Evolutionary conservation across 2,888 invertebrate species (phyloP).

Genomic region (Amiota mariae): DNA sequence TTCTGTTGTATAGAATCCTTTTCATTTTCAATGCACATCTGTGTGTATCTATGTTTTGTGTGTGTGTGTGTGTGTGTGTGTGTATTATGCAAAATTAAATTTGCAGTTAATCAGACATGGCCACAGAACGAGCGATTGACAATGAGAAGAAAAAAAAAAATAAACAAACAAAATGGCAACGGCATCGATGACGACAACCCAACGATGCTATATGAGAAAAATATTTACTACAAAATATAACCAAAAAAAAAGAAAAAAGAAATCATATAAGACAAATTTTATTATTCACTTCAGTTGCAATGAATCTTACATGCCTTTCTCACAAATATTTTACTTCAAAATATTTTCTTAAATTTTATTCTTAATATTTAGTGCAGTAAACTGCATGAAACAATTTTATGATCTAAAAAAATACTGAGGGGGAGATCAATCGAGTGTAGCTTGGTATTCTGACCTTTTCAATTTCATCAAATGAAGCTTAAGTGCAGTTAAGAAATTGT

Average conservation of each 20-base stretch:
- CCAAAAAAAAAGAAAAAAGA: constrained; percentile 9
- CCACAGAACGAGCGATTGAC: constrained; percentile 45
- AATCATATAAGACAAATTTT: neutral
- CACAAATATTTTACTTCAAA: neutral
- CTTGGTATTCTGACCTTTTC: no score
- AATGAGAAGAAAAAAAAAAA: neutral
- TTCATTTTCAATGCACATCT: neutral
- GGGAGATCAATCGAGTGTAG: no score
- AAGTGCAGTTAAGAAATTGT: no score
- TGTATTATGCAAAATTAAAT: constrained; percentile 53
- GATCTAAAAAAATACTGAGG: no score
- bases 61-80: constrained; percentile 3
- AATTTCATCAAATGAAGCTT: no score
- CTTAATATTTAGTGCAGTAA: no score
- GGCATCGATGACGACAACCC: neutral
- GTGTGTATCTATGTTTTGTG: neutral
- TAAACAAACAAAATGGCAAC: constrained; percentile 15
- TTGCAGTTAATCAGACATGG: constrained; percentile 67
- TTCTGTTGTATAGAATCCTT: neutral
- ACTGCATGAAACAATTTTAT: no score
- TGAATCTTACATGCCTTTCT: neutral
- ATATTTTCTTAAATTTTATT: no score
- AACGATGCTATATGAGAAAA: neutral
- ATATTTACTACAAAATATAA: neutral
- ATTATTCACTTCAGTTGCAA: neutral